phyloP scores from a whole-genome alignment of 2,797 vertebrate species.

The Scarus forsteni region DNA sequence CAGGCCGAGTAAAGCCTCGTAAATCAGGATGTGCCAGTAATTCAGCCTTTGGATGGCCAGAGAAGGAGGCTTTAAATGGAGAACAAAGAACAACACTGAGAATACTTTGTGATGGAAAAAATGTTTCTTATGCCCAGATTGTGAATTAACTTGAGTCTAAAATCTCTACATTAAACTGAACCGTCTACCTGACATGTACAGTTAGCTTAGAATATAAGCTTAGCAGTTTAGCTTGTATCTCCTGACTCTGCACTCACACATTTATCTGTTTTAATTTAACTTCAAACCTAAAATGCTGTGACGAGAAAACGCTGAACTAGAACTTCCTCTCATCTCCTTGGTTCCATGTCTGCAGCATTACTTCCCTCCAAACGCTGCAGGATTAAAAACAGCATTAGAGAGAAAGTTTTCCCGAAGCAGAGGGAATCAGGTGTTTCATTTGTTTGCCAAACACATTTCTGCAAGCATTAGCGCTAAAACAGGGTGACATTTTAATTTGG shows the following conservation, averaged over 20 bases:
- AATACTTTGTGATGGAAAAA: too few relatives aligned
- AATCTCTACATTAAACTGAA: too few relatives aligned
- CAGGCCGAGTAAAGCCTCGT: too few relatives aligned
- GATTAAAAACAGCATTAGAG: background rate
- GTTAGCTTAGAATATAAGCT: too few relatives aligned
- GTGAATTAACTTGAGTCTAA: too few relatives aligned
- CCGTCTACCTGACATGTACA: too few relatives aligned
- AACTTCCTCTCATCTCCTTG: background rate
- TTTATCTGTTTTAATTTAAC: background rate
- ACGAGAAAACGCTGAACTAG: background rate
- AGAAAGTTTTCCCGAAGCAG: background rate
- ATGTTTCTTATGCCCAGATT: too few relatives aligned
- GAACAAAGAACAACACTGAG: too few relatives aligned
- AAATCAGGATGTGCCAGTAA: too few relatives aligned
- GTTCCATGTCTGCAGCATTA: background rate
- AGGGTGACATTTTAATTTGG: slow-evolving; percentile 10
- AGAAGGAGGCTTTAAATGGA: too few relatives aligned
- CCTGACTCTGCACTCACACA: background rate
- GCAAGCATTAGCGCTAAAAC: background rate
- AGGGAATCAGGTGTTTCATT: background rate
- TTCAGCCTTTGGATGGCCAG: too few relatives aligned
- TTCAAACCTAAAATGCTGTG: background rate
- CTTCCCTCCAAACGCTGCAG: background rate
- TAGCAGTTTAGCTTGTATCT: too few relatives aligned
- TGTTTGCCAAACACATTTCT: background rate